Conservation (phyloP, 2,797 vertebrate species). For the Tiaroga cobitis region DNA sequence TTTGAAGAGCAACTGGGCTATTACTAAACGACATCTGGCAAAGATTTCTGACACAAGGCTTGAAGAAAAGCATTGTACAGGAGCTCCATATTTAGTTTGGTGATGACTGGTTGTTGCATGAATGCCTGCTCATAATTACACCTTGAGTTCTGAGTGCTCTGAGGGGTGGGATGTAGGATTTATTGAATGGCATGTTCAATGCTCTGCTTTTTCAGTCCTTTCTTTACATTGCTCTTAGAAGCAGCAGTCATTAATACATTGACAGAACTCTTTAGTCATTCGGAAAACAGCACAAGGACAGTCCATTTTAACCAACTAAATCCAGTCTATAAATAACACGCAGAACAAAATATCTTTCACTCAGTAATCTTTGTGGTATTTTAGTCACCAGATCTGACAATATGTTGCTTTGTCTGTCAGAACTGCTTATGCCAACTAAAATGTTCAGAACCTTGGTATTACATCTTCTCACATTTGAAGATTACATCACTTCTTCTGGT, state of each 20-base stretch:
- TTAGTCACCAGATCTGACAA: not conserved
- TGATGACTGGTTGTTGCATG: slow-evolving; percentile 59
- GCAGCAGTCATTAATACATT: slow-evolving; percentile 41
- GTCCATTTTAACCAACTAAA: slow-evolving; percentile 16
- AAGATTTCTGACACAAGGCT: slow-evolving; percentile 60
- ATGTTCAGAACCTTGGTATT: not conserved
- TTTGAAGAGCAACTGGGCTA: slow-evolving; percentile 53
- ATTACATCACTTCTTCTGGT: not conserved
- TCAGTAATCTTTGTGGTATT: not conserved
- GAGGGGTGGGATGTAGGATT: slow-evolving; percentile 34
- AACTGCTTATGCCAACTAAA: not conserved
- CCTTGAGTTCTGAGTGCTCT: slow-evolving; percentile 59
- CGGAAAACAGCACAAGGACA: slow-evolving; percentile 14
- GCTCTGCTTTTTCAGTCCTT: slow-evolving; percentile 25
- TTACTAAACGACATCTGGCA: slow-evolving; percentile 60
- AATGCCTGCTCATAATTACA: slow-evolving; percentile 57
- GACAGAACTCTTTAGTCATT: slow-evolving; percentile 15
- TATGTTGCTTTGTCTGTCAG: not conserved
- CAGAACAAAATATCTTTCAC: not conserved
- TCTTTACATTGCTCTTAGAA: not conserved
- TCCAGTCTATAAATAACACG: slow-evolving; percentile 18
- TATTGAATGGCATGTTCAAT: slow-evolving; percentile 45
- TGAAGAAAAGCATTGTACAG: slow-evolving; percentile 57
- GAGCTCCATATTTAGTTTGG: slow-evolving; percentile 63
- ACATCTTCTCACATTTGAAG: not conserved